phyloP scores from a whole-genome alignment of 2,797 vertebrate genomes.

The Channa striata region DNA sequence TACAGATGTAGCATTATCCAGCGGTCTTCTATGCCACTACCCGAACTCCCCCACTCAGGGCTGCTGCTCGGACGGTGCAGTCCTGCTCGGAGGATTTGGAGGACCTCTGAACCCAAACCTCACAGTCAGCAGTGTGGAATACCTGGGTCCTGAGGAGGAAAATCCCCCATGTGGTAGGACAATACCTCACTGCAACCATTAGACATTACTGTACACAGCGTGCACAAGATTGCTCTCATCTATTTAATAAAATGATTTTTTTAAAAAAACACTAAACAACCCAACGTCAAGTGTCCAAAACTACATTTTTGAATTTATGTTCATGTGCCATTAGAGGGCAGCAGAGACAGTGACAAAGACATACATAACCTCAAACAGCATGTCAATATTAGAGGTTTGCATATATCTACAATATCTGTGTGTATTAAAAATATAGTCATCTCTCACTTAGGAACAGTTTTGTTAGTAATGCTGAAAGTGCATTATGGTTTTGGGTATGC shows the following conservation, averaged over 20 bases:
- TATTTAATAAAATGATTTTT: no score
- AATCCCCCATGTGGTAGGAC: slow-evolving; percentile 73
- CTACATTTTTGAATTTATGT: background rate
- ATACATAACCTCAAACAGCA: background rate
- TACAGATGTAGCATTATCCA: slow-evolving; percentile 85
- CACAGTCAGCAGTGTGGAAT: slow-evolving; percentile 85
- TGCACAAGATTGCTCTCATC: slow-evolving; percentile 3
- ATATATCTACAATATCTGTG: background rate
- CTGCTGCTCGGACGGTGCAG: slow-evolving; percentile 79
- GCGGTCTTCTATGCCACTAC: slow-evolving; percentile 80
- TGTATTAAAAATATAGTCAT: background rate
- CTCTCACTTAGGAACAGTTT: background rate
- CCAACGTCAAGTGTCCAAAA: no score
- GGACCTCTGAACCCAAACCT: slow-evolving; percentile 75
- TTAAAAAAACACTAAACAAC: no score
- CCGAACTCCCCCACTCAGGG: slow-evolving; percentile 75
- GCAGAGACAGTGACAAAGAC: slow-evolving; percentile 51
- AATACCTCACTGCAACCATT: background rate
- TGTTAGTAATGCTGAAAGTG: background rate
- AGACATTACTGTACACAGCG: background rate
- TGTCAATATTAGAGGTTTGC: background rate
- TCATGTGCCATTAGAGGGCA: slow-evolving; percentile 70
- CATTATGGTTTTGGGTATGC: background rate
- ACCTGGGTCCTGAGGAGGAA: slow-evolving; percentile 84
- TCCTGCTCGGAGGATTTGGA: slow-evolving; percentile 79